Conservation (phyloP, 2,113 vertebrate genomes). For the Sclerurus mexicanus region DNA sequence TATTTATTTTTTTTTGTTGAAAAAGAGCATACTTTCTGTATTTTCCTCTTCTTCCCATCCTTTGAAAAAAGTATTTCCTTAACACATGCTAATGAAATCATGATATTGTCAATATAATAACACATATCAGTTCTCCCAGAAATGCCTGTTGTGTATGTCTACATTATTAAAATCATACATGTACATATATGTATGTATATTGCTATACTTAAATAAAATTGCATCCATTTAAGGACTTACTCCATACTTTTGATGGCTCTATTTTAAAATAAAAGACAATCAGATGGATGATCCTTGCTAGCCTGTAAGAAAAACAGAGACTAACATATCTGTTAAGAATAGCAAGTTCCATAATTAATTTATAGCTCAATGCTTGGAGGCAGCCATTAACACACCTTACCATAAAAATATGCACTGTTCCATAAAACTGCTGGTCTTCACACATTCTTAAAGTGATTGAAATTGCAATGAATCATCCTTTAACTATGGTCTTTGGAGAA, state of each 20-base stretch:
- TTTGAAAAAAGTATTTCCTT: neutral
- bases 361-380: neutral
- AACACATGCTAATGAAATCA: neutral
- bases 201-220: neutral
- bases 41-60: neutral
- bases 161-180: neutral
- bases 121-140: neutral
- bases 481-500: neutral
- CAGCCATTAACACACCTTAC: neutral
- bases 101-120: neutral
- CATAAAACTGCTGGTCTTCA: neutral
- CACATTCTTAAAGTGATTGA: neutral
- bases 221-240: neutral
- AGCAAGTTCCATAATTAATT: neutral
- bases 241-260: neutral
- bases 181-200: no score
- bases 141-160: neutral
- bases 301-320: neutral
- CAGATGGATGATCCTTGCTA: neutral
- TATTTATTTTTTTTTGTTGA: neutral
- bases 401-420: neutral
- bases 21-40: neutral
- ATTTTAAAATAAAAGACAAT: neutral
- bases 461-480: neutral
- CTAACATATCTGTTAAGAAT: neutral